phyloP scores from a whole-genome alignment of 2,888 invertebrate species.

The Heteromurus nitidus region DNA sequence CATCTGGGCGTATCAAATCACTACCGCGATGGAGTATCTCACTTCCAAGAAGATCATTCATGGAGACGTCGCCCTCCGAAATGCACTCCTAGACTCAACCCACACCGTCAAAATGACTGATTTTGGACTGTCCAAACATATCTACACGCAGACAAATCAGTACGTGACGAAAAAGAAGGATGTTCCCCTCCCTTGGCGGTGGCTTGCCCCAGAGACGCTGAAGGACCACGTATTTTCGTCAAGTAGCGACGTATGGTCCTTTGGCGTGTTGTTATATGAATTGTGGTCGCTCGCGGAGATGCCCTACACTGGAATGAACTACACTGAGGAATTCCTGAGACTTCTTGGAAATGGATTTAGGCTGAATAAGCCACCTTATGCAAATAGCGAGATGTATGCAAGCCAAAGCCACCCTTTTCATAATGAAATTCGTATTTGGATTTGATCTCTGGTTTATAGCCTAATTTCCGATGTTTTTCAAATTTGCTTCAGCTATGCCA shows the following conservation, averaged over 20 bases:
- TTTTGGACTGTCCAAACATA: conserved; percentile 64
- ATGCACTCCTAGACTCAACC: conserved; percentile 54
- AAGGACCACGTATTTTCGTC: conserved; percentile 56
- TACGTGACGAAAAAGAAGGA: conserved; percentile 63
- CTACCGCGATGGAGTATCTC: conserved; percentile 63
- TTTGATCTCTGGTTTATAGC: not conserved
- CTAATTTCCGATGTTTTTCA: not conserved
- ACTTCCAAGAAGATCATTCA: conserved; percentile 60
- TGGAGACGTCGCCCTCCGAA: conserved; percentile 63
- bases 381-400: conserved; percentile 62
- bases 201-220: conserved; percentile 64
- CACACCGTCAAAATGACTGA: conserved; percentile 66
- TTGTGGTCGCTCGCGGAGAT: conserved; percentile 60
- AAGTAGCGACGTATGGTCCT: conserved; percentile 62
- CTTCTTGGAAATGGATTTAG: conserved; percentile 58
- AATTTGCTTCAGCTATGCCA: conserved; percentile 53
- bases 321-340: conserved; percentile 58
- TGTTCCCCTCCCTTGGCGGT: conserved; percentile 64
- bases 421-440: not conserved
- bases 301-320: conserved; percentile 51
- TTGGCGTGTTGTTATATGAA: conserved; percentile 62
- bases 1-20: conserved; percentile 65
- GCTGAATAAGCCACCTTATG: conserved; percentile 60
- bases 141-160: conserved; percentile 57
- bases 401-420: not conserved